Conservation (phyloP, 2,797 vertebrate genomes). For the Neopelma chrysocephalum region DNA sequence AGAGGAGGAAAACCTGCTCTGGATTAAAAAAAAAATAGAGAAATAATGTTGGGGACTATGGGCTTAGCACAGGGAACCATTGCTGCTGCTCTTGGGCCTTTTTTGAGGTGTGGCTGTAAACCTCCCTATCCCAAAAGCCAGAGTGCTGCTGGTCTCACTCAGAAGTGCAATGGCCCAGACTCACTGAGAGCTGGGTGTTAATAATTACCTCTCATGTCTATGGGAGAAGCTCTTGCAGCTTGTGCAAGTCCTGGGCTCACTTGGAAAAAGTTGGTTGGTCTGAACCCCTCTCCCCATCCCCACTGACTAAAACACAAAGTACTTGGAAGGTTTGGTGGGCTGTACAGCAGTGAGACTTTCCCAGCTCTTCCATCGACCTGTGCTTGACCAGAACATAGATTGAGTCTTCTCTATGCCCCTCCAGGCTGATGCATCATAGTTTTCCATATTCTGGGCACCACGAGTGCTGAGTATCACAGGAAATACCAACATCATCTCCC, state of each 20-base stretch:
- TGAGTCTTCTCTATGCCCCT: not conserved
- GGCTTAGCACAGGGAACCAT: not conserved
- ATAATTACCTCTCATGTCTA: not conserved
- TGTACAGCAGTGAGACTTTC: accelerated
- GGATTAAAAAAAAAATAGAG: not conserved
- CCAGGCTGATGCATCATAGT: not conserved
- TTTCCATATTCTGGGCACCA: not conserved
- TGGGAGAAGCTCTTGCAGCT: not conserved
- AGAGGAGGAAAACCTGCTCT: not conserved
- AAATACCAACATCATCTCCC: conserved; percentile 29
- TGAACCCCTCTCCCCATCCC: not conserved
- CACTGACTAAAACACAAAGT: not conserved
- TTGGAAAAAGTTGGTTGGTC: not conserved
- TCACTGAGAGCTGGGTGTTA: not conserved
- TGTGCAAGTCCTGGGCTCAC: not conserved
- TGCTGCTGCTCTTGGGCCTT: not conserved
- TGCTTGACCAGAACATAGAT: not conserved
- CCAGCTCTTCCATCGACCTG: not conserved
- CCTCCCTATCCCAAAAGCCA: not conserved
- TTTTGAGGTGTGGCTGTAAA: not conserved
- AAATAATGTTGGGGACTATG: not conserved
- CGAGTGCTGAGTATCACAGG: not conserved
- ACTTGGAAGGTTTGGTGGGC: not conserved
- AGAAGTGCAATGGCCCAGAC: not conserved
- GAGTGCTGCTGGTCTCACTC: not conserved